Evolutionary conservation across 2,888 invertebrate species (phyloP).

Genomic region (Blastobasis lacticolella): DNA sequence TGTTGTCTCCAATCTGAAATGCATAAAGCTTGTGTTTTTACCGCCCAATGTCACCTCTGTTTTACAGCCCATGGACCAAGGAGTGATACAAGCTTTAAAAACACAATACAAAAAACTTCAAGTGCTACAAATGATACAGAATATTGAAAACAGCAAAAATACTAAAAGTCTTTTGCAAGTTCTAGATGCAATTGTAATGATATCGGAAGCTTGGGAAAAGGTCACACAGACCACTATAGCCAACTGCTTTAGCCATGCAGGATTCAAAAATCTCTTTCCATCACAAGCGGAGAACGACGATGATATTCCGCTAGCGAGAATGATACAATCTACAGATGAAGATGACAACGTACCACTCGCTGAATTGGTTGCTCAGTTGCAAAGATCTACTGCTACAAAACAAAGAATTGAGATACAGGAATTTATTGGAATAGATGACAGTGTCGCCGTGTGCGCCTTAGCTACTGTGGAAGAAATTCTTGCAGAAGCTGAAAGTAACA

Average conservation of each 20-base stretch:
- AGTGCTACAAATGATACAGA: conserved; percentile 12
- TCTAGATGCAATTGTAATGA: conserved; percentile 23
- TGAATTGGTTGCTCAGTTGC: conserved; percentile 16
- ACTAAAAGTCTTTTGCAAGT: conserved; percentile 12
- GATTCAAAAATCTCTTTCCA: conserved; percentile 21
- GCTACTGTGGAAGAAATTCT: conserved; percentile 20
- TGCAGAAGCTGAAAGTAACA: conserved; percentile 20
- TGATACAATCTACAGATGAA: conserved; percentile 18
- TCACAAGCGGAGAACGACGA: conserved; percentile 17
- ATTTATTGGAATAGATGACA: conserved; percentile 18
- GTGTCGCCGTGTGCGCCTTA: conserved; percentile 19
- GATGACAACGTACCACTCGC: conserved; percentile 18
- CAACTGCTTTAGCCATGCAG: conserved; percentile 23
- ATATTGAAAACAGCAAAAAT: conserved; percentile 11
- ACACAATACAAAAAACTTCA: conserved; percentile 15
- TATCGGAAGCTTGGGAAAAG: conserved; percentile 24
- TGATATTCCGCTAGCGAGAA: conserved; percentile 18
- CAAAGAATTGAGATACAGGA: conserved; percentile 16
- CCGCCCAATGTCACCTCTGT: conserved; percentile 12
- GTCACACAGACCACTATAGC: conserved; percentile 19
- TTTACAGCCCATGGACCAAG: conserved; percentile 15
- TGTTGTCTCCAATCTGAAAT: conserved; percentile 13
- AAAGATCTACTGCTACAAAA: conserved; percentile 15
- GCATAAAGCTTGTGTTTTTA: conserved; percentile 21
- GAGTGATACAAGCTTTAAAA: conserved; percentile 15